These are phyloP conservation scores for Synanthedon vespiformis DNA, from an alignment of 2,888 invertebrate species.

Conservation along the genomic window DNA sequence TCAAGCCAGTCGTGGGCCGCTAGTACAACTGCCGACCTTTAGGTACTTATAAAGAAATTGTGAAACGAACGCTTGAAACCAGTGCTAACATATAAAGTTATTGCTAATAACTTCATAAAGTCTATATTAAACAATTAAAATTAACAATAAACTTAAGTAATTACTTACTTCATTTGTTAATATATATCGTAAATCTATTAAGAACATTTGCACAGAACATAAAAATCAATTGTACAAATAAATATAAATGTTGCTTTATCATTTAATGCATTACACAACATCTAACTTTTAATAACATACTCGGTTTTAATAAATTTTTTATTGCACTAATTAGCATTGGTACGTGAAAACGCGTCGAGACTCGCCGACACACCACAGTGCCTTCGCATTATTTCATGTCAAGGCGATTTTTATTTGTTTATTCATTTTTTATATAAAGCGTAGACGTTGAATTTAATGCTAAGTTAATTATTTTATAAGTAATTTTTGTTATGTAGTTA, in stretches of 20 bases:
- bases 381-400: conserved; percentile 29
- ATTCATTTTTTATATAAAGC: neutral
- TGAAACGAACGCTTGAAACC: no score
- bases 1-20: no score
- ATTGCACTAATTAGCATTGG: conserved; percentile 43
- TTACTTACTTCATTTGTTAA: no score
- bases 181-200: neutral
- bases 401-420: conserved; percentile 37
- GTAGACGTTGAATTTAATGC: no score
- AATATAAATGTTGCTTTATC: neutral
- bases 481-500: no score
- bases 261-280: neutral
- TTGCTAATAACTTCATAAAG: no score
- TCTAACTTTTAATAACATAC: neutral
- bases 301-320: conserved; percentile 15
- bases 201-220: neutral
- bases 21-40: no score
- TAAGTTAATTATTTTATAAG: no score
- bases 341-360: conserved; percentile 22
- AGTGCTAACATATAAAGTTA: no score
- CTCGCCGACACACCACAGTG: neutral
- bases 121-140: no score
- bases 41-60: no score
- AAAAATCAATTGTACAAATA: neutral
- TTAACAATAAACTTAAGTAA: no score